A percentile compares a stretch with the other conserved stretches of the same genome.
phyloP scores from a whole-genome alignment of 2,888 invertebrate species.

The Dermolepida albohirtum region DNA sequence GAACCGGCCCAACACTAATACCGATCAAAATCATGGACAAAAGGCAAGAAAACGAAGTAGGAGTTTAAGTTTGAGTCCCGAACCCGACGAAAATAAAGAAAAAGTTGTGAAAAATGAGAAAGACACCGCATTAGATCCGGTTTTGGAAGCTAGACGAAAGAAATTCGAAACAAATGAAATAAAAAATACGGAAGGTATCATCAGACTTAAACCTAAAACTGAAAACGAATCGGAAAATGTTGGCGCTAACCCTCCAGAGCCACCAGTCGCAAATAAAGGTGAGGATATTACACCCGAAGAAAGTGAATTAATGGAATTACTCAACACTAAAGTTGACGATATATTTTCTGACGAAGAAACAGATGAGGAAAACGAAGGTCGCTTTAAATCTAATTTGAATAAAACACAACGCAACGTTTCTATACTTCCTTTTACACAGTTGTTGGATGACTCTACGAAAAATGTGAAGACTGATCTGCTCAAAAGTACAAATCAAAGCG shows the following conservation, averaged over 20 bases:
- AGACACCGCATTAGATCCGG: slow-evolving; percentile 60
- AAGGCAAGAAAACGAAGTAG: slow-evolving; percentile 29
- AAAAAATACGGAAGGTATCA: slow-evolving; percentile 66
- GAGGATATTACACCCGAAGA: slow-evolving; percentile 43
- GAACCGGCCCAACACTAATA: background rate
- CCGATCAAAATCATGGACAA: slow-evolving; percentile 2
- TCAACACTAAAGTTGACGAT: slow-evolving; percentile 58
- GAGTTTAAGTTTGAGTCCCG: slow-evolving; percentile 20
- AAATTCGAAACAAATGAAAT: slow-evolving; percentile 69
- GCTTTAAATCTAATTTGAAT: slow-evolving; percentile 57
- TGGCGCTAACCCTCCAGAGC: slow-evolving; percentile 32
- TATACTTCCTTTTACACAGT: slow-evolving; percentile 47
- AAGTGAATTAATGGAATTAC: slow-evolving; percentile 53
- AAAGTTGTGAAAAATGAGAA: slow-evolving; percentile 37
- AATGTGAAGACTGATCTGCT: slow-evolving; percentile 32
- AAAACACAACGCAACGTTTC: slow-evolving; percentile 39
- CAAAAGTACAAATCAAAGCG: slow-evolving; percentile 30
- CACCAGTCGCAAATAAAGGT: slow-evolving; percentile 30
- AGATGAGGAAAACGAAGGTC: slow-evolving; percentile 62
- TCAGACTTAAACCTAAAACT: slow-evolving; percentile 62
- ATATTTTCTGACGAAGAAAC: slow-evolving; percentile 64
- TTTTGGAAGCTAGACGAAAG: slow-evolving; percentile 67
- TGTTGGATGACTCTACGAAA: slow-evolving; percentile 44
- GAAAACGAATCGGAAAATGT: slow-evolving; percentile 42
- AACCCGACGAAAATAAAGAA: slow-evolving; percentile 39